Base-by-base conservation (phyloP, 1,140 invertebrate species). In the Coboldia fuscipes region DNA sequence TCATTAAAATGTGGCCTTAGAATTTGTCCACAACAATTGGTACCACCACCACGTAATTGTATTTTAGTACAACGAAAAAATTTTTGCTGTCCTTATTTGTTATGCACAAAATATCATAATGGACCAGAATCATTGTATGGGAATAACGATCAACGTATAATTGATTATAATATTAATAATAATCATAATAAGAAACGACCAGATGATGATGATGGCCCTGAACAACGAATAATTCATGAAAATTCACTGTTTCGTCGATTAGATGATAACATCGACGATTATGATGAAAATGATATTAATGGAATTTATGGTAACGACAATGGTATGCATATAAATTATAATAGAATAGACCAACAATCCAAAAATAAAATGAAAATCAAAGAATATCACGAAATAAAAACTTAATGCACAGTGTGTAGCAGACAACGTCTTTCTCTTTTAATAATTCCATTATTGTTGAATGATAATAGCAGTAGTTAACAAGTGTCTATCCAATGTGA, bases 1-100 rank as follows among this genome's bases (percentile, higher is more conserved):
- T 68, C 72, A 9, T 57, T 84, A 20, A 61, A 79, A 23, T 86
- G 82, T 54, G 68, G 75, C 35, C 58, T 82, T 32, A 63, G 75
- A 28, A 68, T 82, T 8, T 84, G 80, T 45, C 72, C 72, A 6
- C 61, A 69, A 39, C 61, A 78, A 39, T 74, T 77, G 3, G 69
- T 73, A 50, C 70, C 77, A 14, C 70, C 73, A 33, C 75, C 77
- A 2, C 44, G 61, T 3, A 70, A 73, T 26, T 85, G 82, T 46
- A 64, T 73, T 18, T 56, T 75, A 4, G 54, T 75, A 16, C 70
- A 77, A 29, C 61, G 65, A 38, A 61, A 64, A 33, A 68, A 66
- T 35, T 57, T 65, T 16, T 86, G 81, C 51, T 85, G 82, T 44
- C 65, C 76, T 2, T 68, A 80, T 42, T 50, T 85, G 30, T 63